These are phyloP conservation scores for Sinotaia quadrata DNA, from an alignment of 2,888 invertebrate species.

Conservation along the genomic window DNA sequence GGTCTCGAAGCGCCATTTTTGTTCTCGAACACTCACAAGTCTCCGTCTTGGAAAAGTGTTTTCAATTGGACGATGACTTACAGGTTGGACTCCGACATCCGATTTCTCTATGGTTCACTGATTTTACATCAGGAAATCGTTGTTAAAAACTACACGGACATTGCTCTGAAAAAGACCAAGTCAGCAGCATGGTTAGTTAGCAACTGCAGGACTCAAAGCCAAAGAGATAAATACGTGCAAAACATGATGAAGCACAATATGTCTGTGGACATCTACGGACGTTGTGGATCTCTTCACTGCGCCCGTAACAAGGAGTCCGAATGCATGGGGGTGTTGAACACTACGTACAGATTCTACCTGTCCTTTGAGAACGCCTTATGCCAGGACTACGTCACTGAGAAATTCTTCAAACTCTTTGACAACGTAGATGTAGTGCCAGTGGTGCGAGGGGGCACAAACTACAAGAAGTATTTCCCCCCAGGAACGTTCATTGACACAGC, in stretches of 20 bases:
- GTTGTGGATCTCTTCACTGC: constrained; percentile 38
- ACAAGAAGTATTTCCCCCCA: constrained; percentile 16
- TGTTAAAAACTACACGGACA: neutral
- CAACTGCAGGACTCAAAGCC: constrained; percentile 41
- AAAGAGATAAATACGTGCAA: constrained; percentile 42
- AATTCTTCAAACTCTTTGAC: constrained; percentile 34
- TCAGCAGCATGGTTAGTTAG: constrained; percentile 49
- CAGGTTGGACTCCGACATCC: neutral
- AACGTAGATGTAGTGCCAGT: constrained; percentile 25
- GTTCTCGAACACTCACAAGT: neutral
- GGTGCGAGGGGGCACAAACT: constrained; percentile 30
- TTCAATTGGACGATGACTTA: neutral
- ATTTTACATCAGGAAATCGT: neutral
- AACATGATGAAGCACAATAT: constrained; percentile 39
- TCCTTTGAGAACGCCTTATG: constrained; percentile 46
- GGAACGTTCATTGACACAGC: constrained; percentile 18
- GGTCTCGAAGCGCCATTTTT: neutral
- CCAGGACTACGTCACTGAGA: constrained; percentile 42
- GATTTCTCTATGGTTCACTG: neutral
- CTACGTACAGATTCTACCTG: constrained; percentile 36
- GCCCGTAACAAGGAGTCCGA: neutral
- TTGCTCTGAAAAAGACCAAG: constrained; percentile 26
- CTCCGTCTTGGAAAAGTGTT: neutral
- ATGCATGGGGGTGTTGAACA: neutral
- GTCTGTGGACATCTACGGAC: constrained; percentile 44